Evolutionary conservation across 2,888 invertebrate species (phyloP).

Genomic region (Phaonia tiefii): DNA sequence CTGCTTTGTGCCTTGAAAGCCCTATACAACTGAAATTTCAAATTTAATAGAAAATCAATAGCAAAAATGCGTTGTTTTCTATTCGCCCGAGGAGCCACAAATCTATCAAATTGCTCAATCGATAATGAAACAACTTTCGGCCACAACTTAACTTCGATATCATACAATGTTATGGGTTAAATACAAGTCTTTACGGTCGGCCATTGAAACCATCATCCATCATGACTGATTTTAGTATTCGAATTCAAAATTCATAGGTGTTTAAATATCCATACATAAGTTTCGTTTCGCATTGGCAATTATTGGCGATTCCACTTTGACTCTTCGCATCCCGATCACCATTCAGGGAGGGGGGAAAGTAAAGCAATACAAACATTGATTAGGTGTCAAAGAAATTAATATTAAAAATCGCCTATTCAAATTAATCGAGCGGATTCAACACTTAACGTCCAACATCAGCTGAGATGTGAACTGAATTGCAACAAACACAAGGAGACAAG

Average conservation of each 20-base stretch:
- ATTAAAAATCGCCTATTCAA: slow-evolving; percentile 56
- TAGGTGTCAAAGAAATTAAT: slow-evolving; percentile 66
- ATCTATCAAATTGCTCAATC: neutral
- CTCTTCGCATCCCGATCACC: neutral
- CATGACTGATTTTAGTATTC: too few species aligned
- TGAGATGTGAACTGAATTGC: slow-evolving; percentile 22
- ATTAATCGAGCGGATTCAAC: slow-evolving; percentile 53
- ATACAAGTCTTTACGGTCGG: too few species aligned
- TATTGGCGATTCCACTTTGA: neutral
- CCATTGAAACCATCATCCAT: too few species aligned
- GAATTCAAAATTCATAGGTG: too few species aligned
- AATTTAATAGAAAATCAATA: too few species aligned
- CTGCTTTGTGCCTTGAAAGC: too few species aligned
- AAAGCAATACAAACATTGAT: slow-evolving; percentile 42
- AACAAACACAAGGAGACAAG: neutral
- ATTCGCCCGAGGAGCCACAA: neutral
- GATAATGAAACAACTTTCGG: neutral
- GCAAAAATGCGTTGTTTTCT: too few species aligned
- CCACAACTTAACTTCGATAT: neutral
- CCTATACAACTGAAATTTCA: too few species aligned
- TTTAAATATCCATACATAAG: neutral
- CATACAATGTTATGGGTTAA: too few species aligned
- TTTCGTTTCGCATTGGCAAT: slow-evolving; percentile 16
- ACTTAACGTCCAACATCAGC: neutral
- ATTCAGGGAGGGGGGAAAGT: neutral